A percentile compares a stretch with the other conserved stretches of the same genome.
phyloP scores from a whole-genome alignment of 2,888 invertebrate genomes.

The Eupithecia tripunctaria region DNA sequence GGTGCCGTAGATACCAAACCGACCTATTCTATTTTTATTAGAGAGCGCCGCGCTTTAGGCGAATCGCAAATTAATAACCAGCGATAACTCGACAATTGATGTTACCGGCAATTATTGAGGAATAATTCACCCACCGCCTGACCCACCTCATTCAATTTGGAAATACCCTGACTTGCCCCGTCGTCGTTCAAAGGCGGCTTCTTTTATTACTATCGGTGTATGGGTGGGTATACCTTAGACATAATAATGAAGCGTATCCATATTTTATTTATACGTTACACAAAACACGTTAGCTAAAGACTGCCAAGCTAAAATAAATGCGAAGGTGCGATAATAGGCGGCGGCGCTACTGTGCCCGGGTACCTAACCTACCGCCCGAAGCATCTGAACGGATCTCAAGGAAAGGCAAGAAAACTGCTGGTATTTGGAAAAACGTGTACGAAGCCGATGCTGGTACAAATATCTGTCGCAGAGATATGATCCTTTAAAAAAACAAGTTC shows the following conservation, averaged over 20 bases:
- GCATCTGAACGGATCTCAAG: not conserved
- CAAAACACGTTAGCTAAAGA: not conserved
- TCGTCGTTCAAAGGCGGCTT: constrained; percentile 1
- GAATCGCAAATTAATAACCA: constrained; percentile 27
- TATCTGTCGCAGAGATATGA: not conserved
- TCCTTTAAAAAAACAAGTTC: not conserved
- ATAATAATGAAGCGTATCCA: not conserved
- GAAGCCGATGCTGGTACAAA: not conserved
- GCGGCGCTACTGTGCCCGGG: no score
- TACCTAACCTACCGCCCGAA: no score
- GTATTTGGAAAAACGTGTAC: not conserved
- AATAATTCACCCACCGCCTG: no score
- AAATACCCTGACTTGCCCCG: not conserved
- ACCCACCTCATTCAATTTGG: not conserved
- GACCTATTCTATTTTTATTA: no score
- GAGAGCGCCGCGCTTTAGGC: not conserved
- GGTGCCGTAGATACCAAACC: not conserved
- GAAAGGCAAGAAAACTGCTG: not conserved
- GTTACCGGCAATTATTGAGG: not conserved
- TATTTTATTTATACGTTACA: not conserved
- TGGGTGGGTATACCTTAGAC: not conserved
- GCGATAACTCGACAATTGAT: constrained; percentile 25
- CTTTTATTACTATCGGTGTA: not conserved
- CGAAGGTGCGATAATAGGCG: no score
- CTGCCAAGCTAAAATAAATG: not conserved